phyloP scores from a whole-genome alignment of 2,888 invertebrate species.

The Acanthosepion esculentum region DNA sequence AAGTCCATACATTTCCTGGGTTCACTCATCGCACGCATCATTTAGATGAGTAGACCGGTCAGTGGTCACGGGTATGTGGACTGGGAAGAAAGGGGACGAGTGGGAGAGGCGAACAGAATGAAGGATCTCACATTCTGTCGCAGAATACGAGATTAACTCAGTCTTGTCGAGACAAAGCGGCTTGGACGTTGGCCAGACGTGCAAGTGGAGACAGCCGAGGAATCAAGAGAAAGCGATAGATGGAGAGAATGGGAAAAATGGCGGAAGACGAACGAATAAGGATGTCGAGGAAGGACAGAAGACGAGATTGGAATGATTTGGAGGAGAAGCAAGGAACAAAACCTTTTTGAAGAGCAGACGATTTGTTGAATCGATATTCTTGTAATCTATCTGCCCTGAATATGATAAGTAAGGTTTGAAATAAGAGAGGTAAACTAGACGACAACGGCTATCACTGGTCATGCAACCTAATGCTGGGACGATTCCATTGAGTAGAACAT shows the following conservation, averaged over 20 bases:
- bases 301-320: background rate
- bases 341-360: background rate
- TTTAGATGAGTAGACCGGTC: background rate
- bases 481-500: background rate
- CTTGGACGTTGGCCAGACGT: background rate
- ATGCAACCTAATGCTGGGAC: background rate
- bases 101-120: background rate
- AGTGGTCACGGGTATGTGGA: background rate
- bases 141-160: background rate
- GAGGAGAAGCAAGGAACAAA: background rate
- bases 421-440: background rate
- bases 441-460: background rate
- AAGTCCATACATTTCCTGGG: background rate
- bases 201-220: background rate
- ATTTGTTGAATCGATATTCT: background rate
- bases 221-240: background rate
- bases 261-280: background rate
- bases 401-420: conserved; percentile 18
- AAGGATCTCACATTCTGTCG: conserved; percentile 7
- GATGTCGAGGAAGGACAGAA: background rate
- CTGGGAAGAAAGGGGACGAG: background rate
- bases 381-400: conserved; percentile 15
- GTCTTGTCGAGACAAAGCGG: conserved; percentile 33
- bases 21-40: background rate
- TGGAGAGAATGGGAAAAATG: no score